Conservation (phyloP, 1,140 invertebrate species). For the Aculops lycopersici region DNA sequence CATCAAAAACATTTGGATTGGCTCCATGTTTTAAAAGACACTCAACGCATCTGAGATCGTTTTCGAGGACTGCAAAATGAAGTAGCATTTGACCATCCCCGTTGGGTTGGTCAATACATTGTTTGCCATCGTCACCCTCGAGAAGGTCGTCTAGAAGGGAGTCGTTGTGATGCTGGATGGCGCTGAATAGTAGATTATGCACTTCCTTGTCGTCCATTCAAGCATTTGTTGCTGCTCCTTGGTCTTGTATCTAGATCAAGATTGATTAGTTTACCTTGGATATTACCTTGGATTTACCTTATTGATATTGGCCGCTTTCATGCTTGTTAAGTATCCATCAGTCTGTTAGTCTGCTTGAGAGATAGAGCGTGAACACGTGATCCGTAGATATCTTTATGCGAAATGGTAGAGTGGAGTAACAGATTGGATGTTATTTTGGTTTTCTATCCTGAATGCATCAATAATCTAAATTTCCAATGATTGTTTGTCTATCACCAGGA, state of each 20-base stretch:
- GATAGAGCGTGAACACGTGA: too few species aligned
- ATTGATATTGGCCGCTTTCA: too few species aligned
- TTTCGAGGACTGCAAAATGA: conserved; percentile 55
- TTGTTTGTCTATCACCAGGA: too few species aligned
- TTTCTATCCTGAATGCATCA: too few species aligned
- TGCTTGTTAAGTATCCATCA: too few species aligned
- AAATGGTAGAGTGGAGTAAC: too few species aligned
- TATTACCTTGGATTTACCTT: too few species aligned
- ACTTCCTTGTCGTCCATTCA: not conserved
- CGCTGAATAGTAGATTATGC: conserved; percentile 8
- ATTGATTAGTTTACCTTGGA: not conserved
- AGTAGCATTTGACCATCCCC: conserved; percentile 40
- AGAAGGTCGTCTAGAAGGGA: not conserved
- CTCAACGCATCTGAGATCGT: conserved; percentile 38
- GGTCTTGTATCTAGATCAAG: not conserved
- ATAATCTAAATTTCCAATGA: too few species aligned
- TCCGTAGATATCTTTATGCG: too few species aligned
- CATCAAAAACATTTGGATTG: conserved; percentile 4
- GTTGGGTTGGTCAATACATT: conserved; percentile 37
- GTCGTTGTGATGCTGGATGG: not conserved
- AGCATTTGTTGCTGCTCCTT: not conserved
- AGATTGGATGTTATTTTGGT: too few species aligned
- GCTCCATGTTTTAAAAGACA: conserved; percentile 23
- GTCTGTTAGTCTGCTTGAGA: too few species aligned
- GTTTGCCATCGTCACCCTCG: conserved; percentile 16